A percentile compares a stretch with the other conserved stretches of the same genome.
Conservation (phyloP, 1,140 invertebrate genomes). For the Asobara japonica region DNA sequence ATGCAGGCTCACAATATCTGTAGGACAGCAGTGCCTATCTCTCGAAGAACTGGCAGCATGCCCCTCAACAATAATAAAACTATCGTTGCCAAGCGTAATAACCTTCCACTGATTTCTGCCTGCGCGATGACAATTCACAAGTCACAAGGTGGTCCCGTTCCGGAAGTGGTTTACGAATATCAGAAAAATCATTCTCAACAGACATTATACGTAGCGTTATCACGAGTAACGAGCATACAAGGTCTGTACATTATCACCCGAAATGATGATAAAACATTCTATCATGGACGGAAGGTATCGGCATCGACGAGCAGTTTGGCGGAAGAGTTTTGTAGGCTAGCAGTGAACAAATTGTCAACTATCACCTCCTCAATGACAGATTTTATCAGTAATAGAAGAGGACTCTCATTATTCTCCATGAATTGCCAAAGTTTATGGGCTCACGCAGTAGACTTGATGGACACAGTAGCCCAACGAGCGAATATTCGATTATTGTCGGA, state of each 20-base stretch:
- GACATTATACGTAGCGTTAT: conserved; percentile 37
- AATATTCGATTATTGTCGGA: no score
- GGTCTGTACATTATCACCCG: conserved; percentile 18
- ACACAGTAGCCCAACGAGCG: no score
- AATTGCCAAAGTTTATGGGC: no score
- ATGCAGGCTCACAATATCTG: conserved; percentile 27
- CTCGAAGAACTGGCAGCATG: conserved; percentile 45
- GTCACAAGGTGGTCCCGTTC: conserved; percentile 40
- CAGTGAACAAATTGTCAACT: neutral
- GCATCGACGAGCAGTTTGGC: neutral
- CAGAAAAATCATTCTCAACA: conserved; percentile 28
- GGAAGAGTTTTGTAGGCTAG: neutral
- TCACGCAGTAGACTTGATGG: no score
- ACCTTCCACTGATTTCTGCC: conserved; percentile 48
- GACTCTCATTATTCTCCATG: no score
- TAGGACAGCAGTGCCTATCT: conserved; percentile 33
- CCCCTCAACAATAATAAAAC: conserved; percentile 47
- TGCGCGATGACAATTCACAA: conserved; percentile 49
- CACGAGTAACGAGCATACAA: conserved; percentile 26
- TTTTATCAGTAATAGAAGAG: no score
- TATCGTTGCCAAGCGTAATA: conserved; percentile 46
- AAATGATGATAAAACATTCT: conserved; percentile 26
- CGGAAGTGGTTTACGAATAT: conserved; percentile 41
- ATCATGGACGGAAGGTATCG: conserved; percentile 16
- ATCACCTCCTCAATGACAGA: no score